phyloP scores from a whole-genome alignment of 2,888 invertebrate genomes.

The Ectemnius continuus region DNA sequence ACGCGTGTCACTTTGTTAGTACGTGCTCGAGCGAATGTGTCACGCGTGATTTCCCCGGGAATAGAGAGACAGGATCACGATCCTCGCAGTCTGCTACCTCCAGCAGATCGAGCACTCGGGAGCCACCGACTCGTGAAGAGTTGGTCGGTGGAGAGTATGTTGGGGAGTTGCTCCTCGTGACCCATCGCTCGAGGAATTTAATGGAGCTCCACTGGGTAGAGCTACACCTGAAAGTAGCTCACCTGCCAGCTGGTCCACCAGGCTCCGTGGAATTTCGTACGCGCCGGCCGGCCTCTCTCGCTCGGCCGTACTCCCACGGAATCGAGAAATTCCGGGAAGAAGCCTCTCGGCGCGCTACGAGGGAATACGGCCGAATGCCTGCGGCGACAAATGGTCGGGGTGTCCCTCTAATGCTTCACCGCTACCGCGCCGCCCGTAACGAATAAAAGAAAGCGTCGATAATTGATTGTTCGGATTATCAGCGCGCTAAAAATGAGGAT shows the following conservation, averaged over 20 bases:
- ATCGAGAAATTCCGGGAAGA: constrained; percentile 31
- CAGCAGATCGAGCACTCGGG: too few relatives aligned
- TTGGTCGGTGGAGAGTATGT: constrained; percentile 3
- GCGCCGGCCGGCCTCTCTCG: constrained; percentile 9
- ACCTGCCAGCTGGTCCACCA: constrained; percentile 50
- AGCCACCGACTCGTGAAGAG: neutral
- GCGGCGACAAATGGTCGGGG: neutral
- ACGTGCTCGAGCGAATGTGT: constrained; percentile 3
- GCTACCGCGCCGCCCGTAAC: neutral
- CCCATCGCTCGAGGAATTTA: constrained; percentile 41
- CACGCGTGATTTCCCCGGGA: constrained; percentile 17
- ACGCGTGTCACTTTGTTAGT: constrained; percentile 3
- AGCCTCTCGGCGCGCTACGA: constrained; percentile 21
- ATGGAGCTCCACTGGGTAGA: constrained; percentile 28
- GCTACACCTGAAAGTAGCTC: constrained; percentile 46
- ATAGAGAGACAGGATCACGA: neutral
- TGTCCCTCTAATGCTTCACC: constrained; percentile 1
- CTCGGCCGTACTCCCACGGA: constrained; percentile 17
- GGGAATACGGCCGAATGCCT: constrained; percentile 1
- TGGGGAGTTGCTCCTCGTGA: constrained; percentile 18
- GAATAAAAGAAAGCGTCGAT: neutral
- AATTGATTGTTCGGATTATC: neutral
- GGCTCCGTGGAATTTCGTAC: constrained; percentile 40
- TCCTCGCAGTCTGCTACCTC: neutral
- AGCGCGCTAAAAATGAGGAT: constrained; percentile 18